Percentiles rank a stretch among this genome's conserved stretches.
Conservation (phyloP, 1,140 invertebrate genomes). For the Zaprionus ornatus region DNA sequence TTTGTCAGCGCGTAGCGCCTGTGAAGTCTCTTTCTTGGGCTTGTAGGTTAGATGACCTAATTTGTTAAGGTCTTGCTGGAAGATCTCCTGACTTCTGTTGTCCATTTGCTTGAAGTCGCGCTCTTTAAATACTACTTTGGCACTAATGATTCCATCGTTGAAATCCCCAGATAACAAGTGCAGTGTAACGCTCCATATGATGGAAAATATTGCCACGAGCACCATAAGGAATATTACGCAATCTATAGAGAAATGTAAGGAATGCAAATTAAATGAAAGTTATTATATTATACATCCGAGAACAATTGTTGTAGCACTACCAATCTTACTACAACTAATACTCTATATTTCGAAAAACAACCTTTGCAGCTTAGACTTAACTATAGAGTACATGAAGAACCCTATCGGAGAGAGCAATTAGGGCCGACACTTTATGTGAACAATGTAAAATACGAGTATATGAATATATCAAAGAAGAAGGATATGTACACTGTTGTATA, state of each 20-base stretch:
- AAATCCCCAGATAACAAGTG: slow-evolving; percentile 73
- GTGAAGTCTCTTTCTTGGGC: slow-evolving; percentile 15
- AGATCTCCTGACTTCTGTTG: slow-evolving; percentile 58
- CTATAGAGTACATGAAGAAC: no score
- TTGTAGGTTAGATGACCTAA: slow-evolving; percentile 40
- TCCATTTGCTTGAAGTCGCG: slow-evolving; percentile 63
- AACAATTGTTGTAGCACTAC: no score
- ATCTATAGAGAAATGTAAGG: slow-evolving; percentile 36
- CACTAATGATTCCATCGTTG: slow-evolving; percentile 75
- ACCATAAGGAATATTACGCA: slow-evolving; percentile 76
- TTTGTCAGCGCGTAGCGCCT: slow-evolving; percentile 50
- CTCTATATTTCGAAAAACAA: no score
- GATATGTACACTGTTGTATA: no score
- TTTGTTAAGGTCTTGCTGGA: slow-evolving; percentile 50
- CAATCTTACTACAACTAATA: no score
- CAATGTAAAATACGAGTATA: no score
- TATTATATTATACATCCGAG: not conserved
- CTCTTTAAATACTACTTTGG: slow-evolving; percentile 70
- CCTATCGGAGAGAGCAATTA: no score
- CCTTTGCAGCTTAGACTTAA: no score
- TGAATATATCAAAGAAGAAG: no score
- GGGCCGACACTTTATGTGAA: no score
- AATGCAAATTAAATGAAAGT: not conserved
- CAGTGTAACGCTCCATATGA: slow-evolving; percentile 71
- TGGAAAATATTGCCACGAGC: slow-evolving; percentile 68